These are phyloP conservation scores for Plecturocebus donacophilus DNA, from an alignment of 2,113 vertebrate species.

Conservation along the genomic window DNA sequence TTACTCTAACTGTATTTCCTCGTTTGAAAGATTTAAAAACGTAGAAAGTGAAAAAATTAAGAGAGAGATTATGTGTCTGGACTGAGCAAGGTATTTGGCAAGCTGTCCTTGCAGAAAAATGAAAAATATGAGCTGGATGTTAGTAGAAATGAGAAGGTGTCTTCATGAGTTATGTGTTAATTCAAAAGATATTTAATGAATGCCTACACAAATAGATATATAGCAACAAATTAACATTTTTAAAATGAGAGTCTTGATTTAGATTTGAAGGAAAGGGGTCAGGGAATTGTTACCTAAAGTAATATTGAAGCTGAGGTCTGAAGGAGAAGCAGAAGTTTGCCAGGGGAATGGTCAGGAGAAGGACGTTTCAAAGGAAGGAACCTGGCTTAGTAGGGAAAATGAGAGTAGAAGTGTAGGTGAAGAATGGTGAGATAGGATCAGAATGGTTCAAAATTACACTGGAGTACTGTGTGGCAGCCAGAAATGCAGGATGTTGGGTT, in stretches of 20 bases:
- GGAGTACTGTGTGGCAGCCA: neutral
- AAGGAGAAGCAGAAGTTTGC: neutral
- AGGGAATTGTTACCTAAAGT: neutral
- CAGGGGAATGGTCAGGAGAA: neutral
- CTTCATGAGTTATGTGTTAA: neutral
- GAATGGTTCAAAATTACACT: neutral
- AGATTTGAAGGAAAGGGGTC: neutral
- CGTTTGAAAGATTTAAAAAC: neutral
- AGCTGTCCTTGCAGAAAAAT: neutral
- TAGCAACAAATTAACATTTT: neutral
- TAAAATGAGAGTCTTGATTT: neutral
- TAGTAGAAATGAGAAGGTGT: no score
- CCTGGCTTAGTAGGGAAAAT: no score
- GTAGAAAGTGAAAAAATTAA: neutral
- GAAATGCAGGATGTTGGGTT: accelerated
- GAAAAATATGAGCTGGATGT: accelerated
- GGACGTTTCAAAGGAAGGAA: no score
- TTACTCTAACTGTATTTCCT: neutral
- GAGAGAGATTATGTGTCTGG: neutral
- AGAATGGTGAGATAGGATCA: no score
- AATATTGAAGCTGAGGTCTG: neutral
- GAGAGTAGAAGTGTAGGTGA: neutral
- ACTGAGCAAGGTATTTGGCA: no score
- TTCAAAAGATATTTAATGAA: neutral
- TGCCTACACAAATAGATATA: neutral